These are phyloP conservation scores for Pristiophorus japonicus DNA, from an alignment of 2,113 vertebrate species.

Conservation along the genomic window DNA sequence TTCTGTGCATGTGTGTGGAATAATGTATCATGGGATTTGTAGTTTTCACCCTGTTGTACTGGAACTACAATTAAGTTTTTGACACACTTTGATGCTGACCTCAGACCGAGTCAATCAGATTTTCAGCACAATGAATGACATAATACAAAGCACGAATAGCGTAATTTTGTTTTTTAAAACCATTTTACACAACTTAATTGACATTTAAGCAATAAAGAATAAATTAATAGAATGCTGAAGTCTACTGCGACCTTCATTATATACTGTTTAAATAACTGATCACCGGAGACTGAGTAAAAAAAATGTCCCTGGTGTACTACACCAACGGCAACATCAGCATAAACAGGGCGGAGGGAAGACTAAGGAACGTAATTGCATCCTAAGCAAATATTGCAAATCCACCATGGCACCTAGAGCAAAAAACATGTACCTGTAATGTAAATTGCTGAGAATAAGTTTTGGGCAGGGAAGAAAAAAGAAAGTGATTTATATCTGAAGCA, in stretches of 20 bases:
- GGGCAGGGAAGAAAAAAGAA: not conserved
- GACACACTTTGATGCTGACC: not conserved
- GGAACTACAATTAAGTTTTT: not conserved
- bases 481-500: not conserved
- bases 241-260: not conserved
- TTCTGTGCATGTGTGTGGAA: not conserved
- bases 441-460: not conserved
- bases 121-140: conserved; percentile 31
- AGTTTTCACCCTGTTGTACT: not conserved
- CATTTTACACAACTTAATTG: conserved; percentile 39
- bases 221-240: not conserved
- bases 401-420: not conserved
- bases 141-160: conserved; percentile 24
- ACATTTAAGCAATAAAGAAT: conserved; percentile 38
- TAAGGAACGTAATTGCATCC: not conserved
- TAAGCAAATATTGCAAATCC: not conserved
- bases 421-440: not conserved
- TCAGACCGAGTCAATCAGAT: conserved; percentile 35
- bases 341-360: not conserved
- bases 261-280: not conserved
- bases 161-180: not conserved
- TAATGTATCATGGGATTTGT: not conserved
- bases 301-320: not conserved
- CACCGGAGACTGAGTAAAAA: not conserved
- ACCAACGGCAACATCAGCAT: not conserved